Evolutionary conservation across 2,113 vertebrate genomes (phyloP).

Genomic region (Phrynocephalus versicolor): DNA sequence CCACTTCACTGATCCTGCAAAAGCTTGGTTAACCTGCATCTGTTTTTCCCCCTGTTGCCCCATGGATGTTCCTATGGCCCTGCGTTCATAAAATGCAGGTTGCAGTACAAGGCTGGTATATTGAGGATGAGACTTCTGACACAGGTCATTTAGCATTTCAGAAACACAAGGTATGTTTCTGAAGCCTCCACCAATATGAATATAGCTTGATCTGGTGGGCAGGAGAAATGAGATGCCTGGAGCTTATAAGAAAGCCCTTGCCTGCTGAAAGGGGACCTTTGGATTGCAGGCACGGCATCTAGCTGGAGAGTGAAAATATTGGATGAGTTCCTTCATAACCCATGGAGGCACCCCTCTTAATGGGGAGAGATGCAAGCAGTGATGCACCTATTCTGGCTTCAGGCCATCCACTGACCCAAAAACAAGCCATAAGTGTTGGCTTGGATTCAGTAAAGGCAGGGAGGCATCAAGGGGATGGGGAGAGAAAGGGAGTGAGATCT

Average conservation of each 20-base stretch:
- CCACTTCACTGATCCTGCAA: constrained; percentile 27
- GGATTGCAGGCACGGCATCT: constrained; percentile 13
- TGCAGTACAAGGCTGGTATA: background rate
- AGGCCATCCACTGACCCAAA: constrained; percentile 30
- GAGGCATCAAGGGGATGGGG: constrained; percentile 7
- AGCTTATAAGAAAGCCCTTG: background rate
- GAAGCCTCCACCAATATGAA: background rate
- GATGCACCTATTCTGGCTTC: constrained; percentile 28
- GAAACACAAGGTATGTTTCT: background rate
- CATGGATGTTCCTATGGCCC: constrained; percentile 44
- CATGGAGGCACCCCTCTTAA: constrained; percentile 13
- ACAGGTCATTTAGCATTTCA: background rate
- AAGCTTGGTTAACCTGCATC: constrained; percentile 1
- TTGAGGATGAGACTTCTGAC: background rate
- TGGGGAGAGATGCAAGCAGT: constrained; percentile 52
- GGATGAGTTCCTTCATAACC: constrained; percentile 19
- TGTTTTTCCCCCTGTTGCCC: constrained; percentile 40
- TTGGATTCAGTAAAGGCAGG: background rate
- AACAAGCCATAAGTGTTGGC: background rate
- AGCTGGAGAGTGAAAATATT: background rate
- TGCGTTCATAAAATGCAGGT: constrained; percentile 31
- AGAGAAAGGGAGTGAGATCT: background rate
- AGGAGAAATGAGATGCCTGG: background rate
- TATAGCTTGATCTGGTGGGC: background rate
- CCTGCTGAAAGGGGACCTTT: background rate